Percentiles rank a stretch among this genome's conserved stretches.
phyloP scores from a whole-genome alignment of 2,888 invertebrate genomes.

The Invenusta paracnida region DNA sequence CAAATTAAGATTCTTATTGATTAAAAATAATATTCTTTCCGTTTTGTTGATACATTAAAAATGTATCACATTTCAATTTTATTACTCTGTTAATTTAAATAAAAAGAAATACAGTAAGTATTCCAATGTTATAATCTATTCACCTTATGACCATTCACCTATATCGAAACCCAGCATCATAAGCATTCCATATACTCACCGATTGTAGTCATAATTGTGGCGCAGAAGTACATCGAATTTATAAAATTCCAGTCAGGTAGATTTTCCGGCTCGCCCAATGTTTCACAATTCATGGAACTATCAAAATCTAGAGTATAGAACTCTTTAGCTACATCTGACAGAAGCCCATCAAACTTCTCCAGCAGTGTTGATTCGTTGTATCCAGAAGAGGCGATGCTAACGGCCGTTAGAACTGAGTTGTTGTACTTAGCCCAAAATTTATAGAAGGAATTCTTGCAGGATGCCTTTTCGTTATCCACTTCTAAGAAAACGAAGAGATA shows the following conservation, averaged over 20 bases:
- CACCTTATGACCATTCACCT: too few species aligned
- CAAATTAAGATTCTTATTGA: too few species aligned
- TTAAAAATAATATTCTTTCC: too few species aligned
- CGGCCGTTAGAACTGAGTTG: background rate
- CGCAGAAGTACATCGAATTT: slow-evolving; percentile 41
- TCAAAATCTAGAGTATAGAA: slow-evolving; percentile 32
- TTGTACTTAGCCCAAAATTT: slow-evolving; percentile 27
- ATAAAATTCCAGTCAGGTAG: slow-evolving; percentile 40
- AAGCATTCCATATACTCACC: too few species aligned
- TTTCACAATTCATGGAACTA: slow-evolving; percentile 33
- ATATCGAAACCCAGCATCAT: too few species aligned
- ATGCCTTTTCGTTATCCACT: slow-evolving; percentile 53
- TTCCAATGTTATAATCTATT: too few species aligned
- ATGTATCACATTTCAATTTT: too few species aligned
- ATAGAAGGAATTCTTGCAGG: background rate
- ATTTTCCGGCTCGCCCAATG: slow-evolving; percentile 31
- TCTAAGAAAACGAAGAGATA: slow-evolving; percentile 60
- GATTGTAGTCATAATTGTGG: slow-evolving; percentile 42
- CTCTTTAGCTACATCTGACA: slow-evolving; percentile 37
- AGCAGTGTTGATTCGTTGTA: slow-evolving; percentile 8
- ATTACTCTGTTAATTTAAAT: too few species aligned
- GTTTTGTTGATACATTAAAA: too few species aligned
- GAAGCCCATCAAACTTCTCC: background rate
- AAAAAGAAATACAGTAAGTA: too few species aligned
- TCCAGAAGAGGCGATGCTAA: slow-evolving; percentile 35